Evolutionary conservation across 2,888 invertebrate genomes (phyloP), one percentile per base, ranked within the genome.

Genomic region (Suillia variegata): DNA sequence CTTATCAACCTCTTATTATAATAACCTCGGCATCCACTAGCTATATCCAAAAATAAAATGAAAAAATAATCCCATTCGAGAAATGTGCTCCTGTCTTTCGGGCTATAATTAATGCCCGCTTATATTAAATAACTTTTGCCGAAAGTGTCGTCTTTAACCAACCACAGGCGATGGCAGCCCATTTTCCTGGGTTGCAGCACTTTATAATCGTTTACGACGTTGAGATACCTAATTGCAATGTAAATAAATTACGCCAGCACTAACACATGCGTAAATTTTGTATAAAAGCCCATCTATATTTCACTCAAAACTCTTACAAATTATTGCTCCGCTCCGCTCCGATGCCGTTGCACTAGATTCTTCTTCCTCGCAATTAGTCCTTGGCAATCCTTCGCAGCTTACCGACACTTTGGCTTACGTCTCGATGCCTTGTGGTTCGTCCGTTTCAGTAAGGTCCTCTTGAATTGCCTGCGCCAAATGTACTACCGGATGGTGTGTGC

Each of bases 191-290:
- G 38, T 31, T 4, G 15, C 38, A n/a, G 38, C 71, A 71, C 67
- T 72, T 72, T 73, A 71, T 76, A 76, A 77, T 77, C 75, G 70
- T 72, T 76, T 69, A 70, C 71, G 70, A 71, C 74, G 74, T 74
- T 73, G 73, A n/a, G n/a, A 69, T 70, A 77, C 74, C 76, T 77
- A 77, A 77, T 77, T 77, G 76, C 76, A 74, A 73, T 75, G 74
- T 71, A 74, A 76, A 77, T 77, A 77, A 77, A 77, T 77, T 77
- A 77, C 75, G 26, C 2, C 22, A 2, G 21, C 12, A 42, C 20
- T 22, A 13, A 8, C 38, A 21, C 18, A 22, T 31, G 22, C 26
- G 42, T 56, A 21, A 52, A 20, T 48, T 22, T 22, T n/a, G 33
- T 31, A 42, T 42, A 42, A 54, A 54, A 45, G 55, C 53, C 55